phyloP scores from a whole-genome alignment of 2,888 invertebrate species.

The Drosophila kokeensis region DNA sequence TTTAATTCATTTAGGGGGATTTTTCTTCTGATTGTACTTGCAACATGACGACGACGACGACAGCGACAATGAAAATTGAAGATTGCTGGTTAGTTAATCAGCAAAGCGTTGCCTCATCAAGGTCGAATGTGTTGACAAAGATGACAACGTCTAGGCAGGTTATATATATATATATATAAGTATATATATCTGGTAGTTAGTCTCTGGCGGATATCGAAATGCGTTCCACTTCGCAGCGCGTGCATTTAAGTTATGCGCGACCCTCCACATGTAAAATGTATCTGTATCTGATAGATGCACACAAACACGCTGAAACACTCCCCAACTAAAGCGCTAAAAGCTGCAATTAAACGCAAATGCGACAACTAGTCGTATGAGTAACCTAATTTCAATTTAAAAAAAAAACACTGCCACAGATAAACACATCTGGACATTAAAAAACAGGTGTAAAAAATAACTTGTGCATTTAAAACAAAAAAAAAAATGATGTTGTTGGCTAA shows the following conservation, averaged over 20 bases:
- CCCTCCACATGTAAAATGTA: slow-evolving; percentile 7
- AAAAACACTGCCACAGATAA: neutral
- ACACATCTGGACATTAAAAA: neutral
- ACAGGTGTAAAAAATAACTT: neutral
- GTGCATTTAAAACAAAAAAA: neutral
- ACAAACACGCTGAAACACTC: slow-evolving; percentile 2
- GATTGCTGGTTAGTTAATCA: slow-evolving; percentile 47
- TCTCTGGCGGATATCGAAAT: slow-evolving; percentile 82
- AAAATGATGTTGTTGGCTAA: too few relatives aligned
- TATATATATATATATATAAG: neutral
- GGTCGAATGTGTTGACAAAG: slow-evolving; percentile 61
- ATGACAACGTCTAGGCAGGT: slow-evolving; percentile 14
- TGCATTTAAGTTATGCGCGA: slow-evolving; percentile 71
- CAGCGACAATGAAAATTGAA: slow-evolving; percentile 15
- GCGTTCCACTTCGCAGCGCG: slow-evolving; percentile 84
- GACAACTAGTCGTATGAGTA: slow-evolving; percentile 51
- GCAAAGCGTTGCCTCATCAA: slow-evolving; percentile 62
- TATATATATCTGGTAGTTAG: slow-evolving; percentile 5
- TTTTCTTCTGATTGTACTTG: slow-evolving; percentile 16
- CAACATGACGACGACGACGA: slow-evolving; percentile 28
- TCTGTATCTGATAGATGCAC: slow-evolving; percentile 41
- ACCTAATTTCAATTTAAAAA: slow-evolving; percentile 43
- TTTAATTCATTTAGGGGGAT: neutral
- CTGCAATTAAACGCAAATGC: slow-evolving; percentile 47
- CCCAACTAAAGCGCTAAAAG: slow-evolving; percentile 34